These are phyloP conservation scores for Ctenosaura bakeri DNA, from an alignment of 2,797 vertebrate species.

Conservation along the genomic window DNA sequence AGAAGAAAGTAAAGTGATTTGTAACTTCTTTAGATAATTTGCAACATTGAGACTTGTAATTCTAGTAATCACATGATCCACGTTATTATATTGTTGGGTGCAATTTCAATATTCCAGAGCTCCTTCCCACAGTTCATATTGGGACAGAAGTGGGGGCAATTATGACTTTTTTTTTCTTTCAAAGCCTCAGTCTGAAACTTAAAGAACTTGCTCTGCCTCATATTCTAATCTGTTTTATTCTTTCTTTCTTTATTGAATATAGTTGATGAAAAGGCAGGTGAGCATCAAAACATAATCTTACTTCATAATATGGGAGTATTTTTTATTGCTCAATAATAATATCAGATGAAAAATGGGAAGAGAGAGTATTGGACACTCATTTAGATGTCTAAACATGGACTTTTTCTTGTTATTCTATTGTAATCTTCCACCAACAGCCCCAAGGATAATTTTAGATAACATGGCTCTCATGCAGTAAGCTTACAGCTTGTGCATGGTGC, in stretches of 20 bases:
- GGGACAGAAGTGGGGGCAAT: too few species aligned
- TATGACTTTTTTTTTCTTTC: too few species aligned
- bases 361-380: background rate
- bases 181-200: too few species aligned
- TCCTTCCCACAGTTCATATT: too few species aligned
- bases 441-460: background rate
- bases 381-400: background rate
- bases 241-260: background rate
- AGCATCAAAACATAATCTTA: background rate
- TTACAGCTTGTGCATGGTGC: background rate
- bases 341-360: background rate
- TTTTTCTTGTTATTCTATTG: background rate
- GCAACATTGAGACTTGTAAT: background rate
- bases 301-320: background rate
- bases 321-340: background rate
- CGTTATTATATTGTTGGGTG: background rate
- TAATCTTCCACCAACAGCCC: background rate
- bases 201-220: too few species aligned
- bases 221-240: background rate
- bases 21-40: background rate
- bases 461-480: background rate
- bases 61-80: background rate
- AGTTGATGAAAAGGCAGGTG: background rate
- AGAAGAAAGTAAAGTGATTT: background rate
- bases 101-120: background rate